These are phyloP conservation scores for Pelvicachromis taeniatus DNA, from an alignment of 2,113 vertebrate genomes.

Conservation along the genomic window DNA sequence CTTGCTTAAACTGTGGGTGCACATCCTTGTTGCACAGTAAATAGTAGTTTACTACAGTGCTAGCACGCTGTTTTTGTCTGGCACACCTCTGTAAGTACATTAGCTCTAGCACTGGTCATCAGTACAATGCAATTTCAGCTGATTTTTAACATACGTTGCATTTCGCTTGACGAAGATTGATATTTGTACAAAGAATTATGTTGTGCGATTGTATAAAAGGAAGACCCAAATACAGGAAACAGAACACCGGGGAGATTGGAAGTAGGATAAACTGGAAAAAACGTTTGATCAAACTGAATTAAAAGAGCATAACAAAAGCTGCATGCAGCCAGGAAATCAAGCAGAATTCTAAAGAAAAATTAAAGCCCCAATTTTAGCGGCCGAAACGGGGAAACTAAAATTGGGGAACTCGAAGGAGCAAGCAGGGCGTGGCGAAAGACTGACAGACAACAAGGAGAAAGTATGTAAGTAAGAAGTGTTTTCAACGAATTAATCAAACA, in stretches of 20 bases:
- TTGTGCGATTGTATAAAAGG: background rate
- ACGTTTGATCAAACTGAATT: background rate
- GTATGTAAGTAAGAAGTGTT: background rate
- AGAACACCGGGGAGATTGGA: background rate
- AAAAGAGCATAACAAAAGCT: background rate
- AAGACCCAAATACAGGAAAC: background rate
- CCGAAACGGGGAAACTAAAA: background rate
- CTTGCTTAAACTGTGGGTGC: background rate
- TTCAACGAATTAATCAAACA: background rate
- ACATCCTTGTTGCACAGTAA: background rate
- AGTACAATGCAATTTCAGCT: background rate
- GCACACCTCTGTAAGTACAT: background rate
- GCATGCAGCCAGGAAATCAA: background rate
- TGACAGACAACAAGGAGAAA: background rate
- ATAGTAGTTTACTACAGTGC: background rate
- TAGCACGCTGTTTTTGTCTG: background rate
- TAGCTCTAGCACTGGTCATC: background rate
- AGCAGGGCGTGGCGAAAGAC: background rate
- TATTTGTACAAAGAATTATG: background rate
- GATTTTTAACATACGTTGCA: fast-evolving
- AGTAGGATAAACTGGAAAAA: background rate
- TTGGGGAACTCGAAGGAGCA: background rate
- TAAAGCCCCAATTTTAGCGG: background rate
- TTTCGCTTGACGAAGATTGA: background rate
- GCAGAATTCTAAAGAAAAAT: background rate